Percentiles rank a stretch among this genome's conserved stretches.
These are phyloP conservation scores for Conus canariensis DNA, from an alignment of 2,888 invertebrate species.

Conservation along the genomic window DNA sequence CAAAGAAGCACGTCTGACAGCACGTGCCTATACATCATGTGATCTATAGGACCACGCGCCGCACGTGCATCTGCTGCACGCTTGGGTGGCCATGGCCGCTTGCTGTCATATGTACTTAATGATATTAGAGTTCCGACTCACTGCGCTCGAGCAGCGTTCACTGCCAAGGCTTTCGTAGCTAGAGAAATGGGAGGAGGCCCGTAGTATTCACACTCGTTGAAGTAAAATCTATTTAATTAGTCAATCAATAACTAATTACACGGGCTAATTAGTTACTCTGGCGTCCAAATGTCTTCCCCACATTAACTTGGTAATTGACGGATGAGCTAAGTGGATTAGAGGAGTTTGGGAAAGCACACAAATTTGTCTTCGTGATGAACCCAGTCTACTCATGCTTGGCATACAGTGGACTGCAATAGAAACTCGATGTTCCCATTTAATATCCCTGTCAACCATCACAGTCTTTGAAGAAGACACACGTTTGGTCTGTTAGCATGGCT, in stretches of 20 bases:
- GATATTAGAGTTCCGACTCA: conserved; percentile 10
- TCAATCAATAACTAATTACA: not conserved
- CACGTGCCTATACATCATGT: conserved; percentile 20
- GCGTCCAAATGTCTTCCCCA: too few relatives aligned
- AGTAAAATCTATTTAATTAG: not conserved
- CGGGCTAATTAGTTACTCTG: too few relatives aligned
- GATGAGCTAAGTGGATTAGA: too few relatives aligned
- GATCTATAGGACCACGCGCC: not conserved
- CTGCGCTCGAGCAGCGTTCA: not conserved
- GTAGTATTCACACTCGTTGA: not conserved
- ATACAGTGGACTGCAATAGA: too few relatives aligned
- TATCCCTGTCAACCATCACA: too few relatives aligned
- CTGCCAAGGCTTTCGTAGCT: not conserved
- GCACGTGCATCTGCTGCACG: conserved; percentile 31
- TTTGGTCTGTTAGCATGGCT: too few relatives aligned
- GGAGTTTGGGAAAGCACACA: too few relatives aligned
- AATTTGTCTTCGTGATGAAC: too few relatives aligned
- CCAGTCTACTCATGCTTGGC: too few relatives aligned
- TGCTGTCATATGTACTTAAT: conserved; percentile 16
- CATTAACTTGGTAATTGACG: too few relatives aligned
- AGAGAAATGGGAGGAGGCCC: not conserved
- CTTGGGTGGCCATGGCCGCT: not conserved
- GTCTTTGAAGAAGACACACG: too few relatives aligned
- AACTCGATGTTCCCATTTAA: too few relatives aligned
- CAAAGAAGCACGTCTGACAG: not conserved